Base-by-base conservation (phyloP, 2,888 invertebrate genomes). In the Stenolophus ochropezus region DNA sequence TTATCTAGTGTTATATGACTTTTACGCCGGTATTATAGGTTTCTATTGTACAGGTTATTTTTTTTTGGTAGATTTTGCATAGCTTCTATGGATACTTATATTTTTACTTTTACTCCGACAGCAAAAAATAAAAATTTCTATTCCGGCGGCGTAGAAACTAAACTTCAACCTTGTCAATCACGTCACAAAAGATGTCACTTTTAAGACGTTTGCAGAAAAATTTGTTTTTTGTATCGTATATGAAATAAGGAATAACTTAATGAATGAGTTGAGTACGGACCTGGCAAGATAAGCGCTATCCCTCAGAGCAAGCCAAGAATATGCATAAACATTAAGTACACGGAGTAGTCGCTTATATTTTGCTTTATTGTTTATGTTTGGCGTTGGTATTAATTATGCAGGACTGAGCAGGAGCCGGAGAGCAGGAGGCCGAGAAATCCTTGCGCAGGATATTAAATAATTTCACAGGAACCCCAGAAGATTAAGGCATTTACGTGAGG, bases 311-410 rank as follows among this genome's bases (percentile, higher is more conserved):
- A 75, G 61, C 47, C 61, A 47, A 21, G 75, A 58, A 81, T 81
- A 81, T 81, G 81, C 81, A 81, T 81, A 81, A 81, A 81, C 81
- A 75, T 81, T 81, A 81, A 81, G 61, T 81, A 81, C 61, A 80
- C 21, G 56, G 69, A 79, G 79, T 79, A 81, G 81, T 81, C 81
- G 81, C 81, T 76, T 82, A 83, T 83, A 83, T 82, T 83, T 83
- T 83, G 79, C 79, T 82, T 83, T 83, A 83, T 83, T 83, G 83
- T 83, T 83, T 82, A 82, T 82, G 82, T 80, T 74, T 81, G 71
- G 47, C 74, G 78, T 83, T 82, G 65, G 79, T 82, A 83, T 83
- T 82, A 83, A 83, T 83, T 83, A 83, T 83, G 82, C 83, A 83
- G 78, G 69, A 79, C 76, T 51, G 33, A 23, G 25, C 33, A 20